These are phyloP conservation scores for Carcharodon carcharias DNA, from an alignment of 2,797 vertebrate genomes.

Conservation along the genomic window DNA sequence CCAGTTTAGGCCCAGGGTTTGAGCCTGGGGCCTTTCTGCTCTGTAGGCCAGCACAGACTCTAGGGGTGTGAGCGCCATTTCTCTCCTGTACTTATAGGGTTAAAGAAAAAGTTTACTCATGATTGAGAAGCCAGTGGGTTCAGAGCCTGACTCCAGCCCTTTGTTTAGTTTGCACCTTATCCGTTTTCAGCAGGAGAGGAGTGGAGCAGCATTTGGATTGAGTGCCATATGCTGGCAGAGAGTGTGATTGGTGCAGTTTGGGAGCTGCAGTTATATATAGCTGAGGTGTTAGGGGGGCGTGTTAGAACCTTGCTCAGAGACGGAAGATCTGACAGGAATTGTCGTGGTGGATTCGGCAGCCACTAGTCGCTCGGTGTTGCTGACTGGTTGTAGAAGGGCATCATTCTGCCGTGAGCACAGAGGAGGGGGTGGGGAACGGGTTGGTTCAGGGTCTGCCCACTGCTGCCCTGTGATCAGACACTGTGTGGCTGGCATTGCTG, in stretches of 20 bases:
- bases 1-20: too few species aligned
- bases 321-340: background rate
- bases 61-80: background rate
- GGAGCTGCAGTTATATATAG: background rate
- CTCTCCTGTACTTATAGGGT: background rate
- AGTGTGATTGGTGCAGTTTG: background rate
- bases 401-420: too few species aligned
- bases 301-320: background rate
- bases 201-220: background rate
- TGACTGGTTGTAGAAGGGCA: too few species aligned
- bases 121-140: background rate
- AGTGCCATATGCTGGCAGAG: background rate
- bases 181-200: background rate
- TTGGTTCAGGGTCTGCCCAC: background rate
- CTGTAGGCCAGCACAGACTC: background rate
- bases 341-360: background rate
- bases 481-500: background rate
- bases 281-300: background rate
- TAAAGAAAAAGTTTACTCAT: background rate
- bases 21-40: background rate
- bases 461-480: background rate
- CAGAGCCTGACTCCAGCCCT: background rate
- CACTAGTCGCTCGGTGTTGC: background rate
- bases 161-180: background rate
- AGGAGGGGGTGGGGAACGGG: background rate